Conservation (phyloP, 2,113 vertebrate genomes). For the Cariama cristata region DNA sequence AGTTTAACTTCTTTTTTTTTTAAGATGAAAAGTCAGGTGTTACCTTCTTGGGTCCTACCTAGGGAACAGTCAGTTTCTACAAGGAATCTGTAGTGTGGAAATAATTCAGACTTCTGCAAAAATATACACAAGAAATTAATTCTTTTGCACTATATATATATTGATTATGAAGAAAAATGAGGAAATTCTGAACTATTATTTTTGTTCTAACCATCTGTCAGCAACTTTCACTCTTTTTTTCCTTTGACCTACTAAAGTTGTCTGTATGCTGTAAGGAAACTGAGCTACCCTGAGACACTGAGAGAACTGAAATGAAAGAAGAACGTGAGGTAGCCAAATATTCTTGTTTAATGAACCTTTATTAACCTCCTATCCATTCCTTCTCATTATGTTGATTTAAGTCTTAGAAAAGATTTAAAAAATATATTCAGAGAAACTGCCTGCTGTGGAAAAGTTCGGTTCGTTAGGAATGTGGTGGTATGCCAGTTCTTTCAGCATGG, state of each 20-base stretch:
- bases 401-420: background rate
- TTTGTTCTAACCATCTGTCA: background rate
- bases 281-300: background rate
- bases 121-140: background rate
- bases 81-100: background rate
- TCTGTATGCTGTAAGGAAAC: background rate
- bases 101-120: background rate
- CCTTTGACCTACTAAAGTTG: background rate
- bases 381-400: constrained; percentile 21
- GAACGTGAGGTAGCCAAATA: background rate
- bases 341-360: constrained; percentile 27
- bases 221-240: background rate
- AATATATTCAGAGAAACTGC: background rate
- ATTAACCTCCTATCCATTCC: background rate
- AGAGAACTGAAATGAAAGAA: background rate
- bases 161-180: background rate
- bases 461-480: background rate
- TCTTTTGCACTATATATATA: background rate
- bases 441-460: background rate
- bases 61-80: background rate
- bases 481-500: background rate
- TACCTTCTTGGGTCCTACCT: background rate
- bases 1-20: background rate
- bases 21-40: background rate
- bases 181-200: background rate